phyloP scores from a whole-genome alignment of 2,797 vertebrate species.

The Coluber constrictor region DNA sequence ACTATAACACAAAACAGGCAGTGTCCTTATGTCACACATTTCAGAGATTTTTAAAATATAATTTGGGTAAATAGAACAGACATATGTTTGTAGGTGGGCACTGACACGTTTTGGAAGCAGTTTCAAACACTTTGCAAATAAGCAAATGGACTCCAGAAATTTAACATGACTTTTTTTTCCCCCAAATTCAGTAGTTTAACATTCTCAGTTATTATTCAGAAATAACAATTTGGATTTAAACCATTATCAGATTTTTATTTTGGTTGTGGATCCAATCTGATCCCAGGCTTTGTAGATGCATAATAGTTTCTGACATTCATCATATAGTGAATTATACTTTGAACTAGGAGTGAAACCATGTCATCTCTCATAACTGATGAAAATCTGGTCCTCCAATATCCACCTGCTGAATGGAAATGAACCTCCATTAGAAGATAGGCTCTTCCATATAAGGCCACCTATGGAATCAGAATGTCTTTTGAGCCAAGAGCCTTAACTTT shows the following conservation, averaged over 20 bases:
- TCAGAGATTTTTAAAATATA: neutral
- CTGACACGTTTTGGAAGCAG: neutral
- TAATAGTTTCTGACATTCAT: neutral
- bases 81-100: neutral
- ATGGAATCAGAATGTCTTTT: neutral
- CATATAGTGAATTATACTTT: neutral
- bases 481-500: neutral
- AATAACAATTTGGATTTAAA: neutral
- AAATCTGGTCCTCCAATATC: neutral
- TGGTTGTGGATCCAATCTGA: neutral
- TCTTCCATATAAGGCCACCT: neutral
- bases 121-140: neutral
- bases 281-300: conserved; percentile 37
- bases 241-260: neutral
- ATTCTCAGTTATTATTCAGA: neutral
- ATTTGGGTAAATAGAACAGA: neutral
- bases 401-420: neutral
- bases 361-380: neutral
- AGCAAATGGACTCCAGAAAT: neutral
- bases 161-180: neutral
- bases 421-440: neutral
- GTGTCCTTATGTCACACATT: neutral
- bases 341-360: neutral
- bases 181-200: neutral
- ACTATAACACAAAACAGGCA: neutral